Percentiles rank a stretch among this genome's conserved stretches.
Evolutionary conservation across 2,888 invertebrate species (phyloP).

Genomic region (Acleris holmiana): DNA sequence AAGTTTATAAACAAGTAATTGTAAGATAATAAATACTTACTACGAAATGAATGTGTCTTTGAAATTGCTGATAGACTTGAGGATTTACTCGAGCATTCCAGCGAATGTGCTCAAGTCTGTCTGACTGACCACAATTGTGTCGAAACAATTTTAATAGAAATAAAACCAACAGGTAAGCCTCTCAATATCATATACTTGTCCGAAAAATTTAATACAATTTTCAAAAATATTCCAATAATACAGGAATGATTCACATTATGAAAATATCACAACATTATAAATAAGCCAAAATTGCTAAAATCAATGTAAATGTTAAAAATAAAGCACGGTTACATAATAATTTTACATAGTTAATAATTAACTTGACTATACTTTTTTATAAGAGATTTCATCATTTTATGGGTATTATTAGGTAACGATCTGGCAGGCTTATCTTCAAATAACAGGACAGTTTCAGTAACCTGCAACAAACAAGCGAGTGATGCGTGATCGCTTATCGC

Average conservation of each 20-base stretch:
- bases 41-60: constrained; percentile 11
- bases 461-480: constrained; percentile 48
- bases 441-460: constrained; percentile 47
- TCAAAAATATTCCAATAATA: constrained; percentile 77
- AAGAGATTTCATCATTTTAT: constrained; percentile 58
- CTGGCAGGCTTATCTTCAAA: constrained; percentile 49
- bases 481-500: background rate
- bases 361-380: constrained; percentile 66
- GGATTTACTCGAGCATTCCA: too few relatives aligned
- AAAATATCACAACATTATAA: constrained; percentile 79
- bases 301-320: constrained; percentile 79
- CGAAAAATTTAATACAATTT: constrained; percentile 77
- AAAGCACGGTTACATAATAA: constrained; percentile 70
- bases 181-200: constrained; percentile 74
- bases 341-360: constrained; percentile 64
- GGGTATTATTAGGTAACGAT: constrained; percentile 47
- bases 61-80: background rate
- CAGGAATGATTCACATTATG: constrained; percentile 77
- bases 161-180: constrained; percentile 52
- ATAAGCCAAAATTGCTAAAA: constrained; percentile 78
- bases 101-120: too few relatives aligned
- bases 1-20: background rate
- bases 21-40: constrained; percentile 21
- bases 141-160: constrained; percentile 26
- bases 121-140: too few relatives aligned